Evolutionary conservation across 2,113 vertebrate species (phyloP), one percentile per base, ranked within the genome.

Genomic region (Climacteris rufus): DNA sequence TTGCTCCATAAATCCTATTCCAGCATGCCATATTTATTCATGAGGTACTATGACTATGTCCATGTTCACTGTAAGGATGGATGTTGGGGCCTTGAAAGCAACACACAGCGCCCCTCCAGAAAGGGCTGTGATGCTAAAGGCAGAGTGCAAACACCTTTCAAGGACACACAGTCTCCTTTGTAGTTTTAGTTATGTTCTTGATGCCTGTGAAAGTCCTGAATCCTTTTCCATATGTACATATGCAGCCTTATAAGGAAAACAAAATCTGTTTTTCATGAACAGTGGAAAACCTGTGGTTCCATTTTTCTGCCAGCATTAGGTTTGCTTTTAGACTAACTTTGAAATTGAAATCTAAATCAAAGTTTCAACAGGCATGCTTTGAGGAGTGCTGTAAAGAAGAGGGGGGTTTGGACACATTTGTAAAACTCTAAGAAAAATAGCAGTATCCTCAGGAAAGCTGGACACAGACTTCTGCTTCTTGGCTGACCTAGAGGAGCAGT

Each of bases 151-250:
- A 39, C 20, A n/a, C 2, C 10, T 68, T 40, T 28, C 20, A 50
- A 30, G 9, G 19, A 39, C 22, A 31, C 1, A 6, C 9, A 2
- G 0, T 20, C 42, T 66, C 5, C 14, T 83, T 69, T 7, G 1
- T 23, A 71, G 28, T 39, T 69, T 75, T 3, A 0, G 15, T 37
- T 16, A 3, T 52, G 14, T 63, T 78, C 15, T 49, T 56, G 13
- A 40, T 82, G 47, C 47, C 30, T 64, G 44, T 49, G 37, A 68
- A 63, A 6, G 2, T 44, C 22, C 31, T 65, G 61, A 60, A 49
- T 8, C 0, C 9, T 84, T 81, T 83, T 28, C 30, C 8, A 23
- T 14, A 16, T 19, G 19, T 37, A 35, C 14, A 27, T 23, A 2
- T 42, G 22, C 20, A 65, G 30, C 13, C 56, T 72, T 89, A 53